These are phyloP conservation scores for Platyrinchus mystaceus DNA, from an alignment of 2,797 vertebrate species.

Conservation along the genomic window DNA sequence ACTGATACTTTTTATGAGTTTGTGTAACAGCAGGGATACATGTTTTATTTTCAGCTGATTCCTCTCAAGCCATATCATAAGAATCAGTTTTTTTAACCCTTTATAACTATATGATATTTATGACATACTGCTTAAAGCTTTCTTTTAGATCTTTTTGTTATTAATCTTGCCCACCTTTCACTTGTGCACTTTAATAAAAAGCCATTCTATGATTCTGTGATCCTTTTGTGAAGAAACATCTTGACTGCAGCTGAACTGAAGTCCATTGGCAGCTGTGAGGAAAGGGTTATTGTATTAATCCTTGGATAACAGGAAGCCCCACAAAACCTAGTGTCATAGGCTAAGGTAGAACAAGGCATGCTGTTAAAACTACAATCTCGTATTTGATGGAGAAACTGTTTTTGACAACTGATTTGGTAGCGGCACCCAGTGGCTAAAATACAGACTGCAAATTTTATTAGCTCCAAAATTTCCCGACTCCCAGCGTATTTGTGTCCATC, in stretches of 20 bases:
- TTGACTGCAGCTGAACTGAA: not conserved
- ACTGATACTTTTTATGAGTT: not conserved
- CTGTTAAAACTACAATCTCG: not conserved
- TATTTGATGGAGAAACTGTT: not conserved
- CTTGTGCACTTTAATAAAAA: not conserved
- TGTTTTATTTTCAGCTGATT: not conserved
- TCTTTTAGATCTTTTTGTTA: not conserved
- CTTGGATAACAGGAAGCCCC: not conserved
- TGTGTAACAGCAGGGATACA: not conserved
- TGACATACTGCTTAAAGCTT: not conserved
- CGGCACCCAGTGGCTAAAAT: conserved; percentile 74
- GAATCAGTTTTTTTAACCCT: not conserved
- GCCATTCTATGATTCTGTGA: not conserved
- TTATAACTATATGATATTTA: not conserved
- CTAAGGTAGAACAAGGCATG: not conserved
- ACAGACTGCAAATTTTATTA: not conserved
- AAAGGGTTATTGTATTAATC: not conserved
- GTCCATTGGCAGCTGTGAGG: not conserved
- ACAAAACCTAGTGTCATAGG: not conserved
- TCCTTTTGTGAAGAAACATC: not conserved
- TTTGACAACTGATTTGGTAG: conserved; percentile 64
- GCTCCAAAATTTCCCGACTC: not conserved
- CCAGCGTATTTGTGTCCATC: not conserved
- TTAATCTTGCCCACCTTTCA: not conserved
- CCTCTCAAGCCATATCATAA: not conserved